phyloP scores from a whole-genome alignment of 2,797 vertebrate species.

The Nyctalus aviator region DNA sequence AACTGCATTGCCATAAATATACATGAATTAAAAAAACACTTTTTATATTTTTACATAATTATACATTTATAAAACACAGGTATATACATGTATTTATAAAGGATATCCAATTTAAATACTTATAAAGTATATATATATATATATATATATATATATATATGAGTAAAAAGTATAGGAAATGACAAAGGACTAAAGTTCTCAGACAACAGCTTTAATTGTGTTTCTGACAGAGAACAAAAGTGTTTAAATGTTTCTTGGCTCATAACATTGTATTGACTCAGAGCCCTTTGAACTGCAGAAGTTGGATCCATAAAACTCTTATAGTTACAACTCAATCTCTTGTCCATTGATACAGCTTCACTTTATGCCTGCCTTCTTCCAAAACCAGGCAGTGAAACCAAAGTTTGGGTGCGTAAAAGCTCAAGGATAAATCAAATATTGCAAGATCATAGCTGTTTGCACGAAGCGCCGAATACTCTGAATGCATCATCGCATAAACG shows the following conservation, averaged over 20 bases:
- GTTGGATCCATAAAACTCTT: background rate
- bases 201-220: background rate
- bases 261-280: background rate
- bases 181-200: background rate
- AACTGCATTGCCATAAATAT: background rate
- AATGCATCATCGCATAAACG: background rate
- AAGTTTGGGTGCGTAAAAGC: constrained; percentile 10
- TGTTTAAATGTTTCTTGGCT: background rate
- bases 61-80: background rate
- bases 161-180: background rate
- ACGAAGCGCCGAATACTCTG: background rate
- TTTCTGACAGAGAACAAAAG: background rate
- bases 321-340: background rate
- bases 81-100: background rate
- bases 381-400: background rate
- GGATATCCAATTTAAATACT: background rate
- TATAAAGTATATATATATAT: background rate
- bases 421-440: constrained; percentile 29
- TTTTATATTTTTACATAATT: background rate
- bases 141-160: too few relatives aligned
- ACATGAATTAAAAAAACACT: background rate
- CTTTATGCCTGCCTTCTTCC: background rate
- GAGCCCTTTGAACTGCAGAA: background rate
- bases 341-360: background rate
- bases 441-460: constrained; percentile 2